Evolutionary conservation across 2,113 vertebrate species (phyloP), one percentile per base, ranked within the genome.

Genomic region (Columba janthina): DNA sequence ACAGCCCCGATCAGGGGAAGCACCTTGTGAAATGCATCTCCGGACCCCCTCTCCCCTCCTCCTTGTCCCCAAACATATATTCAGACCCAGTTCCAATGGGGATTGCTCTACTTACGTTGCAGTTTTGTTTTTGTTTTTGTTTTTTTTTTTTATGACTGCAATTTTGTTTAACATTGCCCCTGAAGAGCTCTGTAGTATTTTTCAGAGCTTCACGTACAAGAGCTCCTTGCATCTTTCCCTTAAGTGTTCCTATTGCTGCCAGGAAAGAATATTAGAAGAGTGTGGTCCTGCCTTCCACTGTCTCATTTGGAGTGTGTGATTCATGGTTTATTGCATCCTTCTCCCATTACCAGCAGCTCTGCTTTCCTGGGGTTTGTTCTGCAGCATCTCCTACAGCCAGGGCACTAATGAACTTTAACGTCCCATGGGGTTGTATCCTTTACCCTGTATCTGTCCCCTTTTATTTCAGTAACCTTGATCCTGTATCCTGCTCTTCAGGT

Each of bases 221-320:
- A 91, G 75, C 84, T 94, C 74, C 80, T 94, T 48, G 88, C 95
- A 90, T 79, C 74, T 89, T 94, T 83, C 58, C 71, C 88, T 22
- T 65, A 90, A 94, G 81, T 84, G 86, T 93, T 88, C 62, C 88
- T 67, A 24, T 28, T 53, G 64, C 87, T 81, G 53, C 44, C 50
- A 10, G 79, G 42, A 71, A 85, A 67, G 77, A 91, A 89, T 60
- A 96, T 95, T 69, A 80, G 73, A 32, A 29, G 80, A 83, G 57
- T 89, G 84, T 94, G 96, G 85, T 89, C 73, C 72, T 74, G 85
- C 42, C 88, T 96, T 76, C 73, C 67, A 44, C 60, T 57, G 31
- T 85, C 89, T 89, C 90, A 95, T 96, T 96, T 97, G 92, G 62
- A 88, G 44, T 5, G 51, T 42, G 84, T 83, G 83, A 67, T 83